Evolutionary conservation across 2,797 vertebrate genomes (phyloP).

Genomic region (Neosalanx taihuensis): DNA sequence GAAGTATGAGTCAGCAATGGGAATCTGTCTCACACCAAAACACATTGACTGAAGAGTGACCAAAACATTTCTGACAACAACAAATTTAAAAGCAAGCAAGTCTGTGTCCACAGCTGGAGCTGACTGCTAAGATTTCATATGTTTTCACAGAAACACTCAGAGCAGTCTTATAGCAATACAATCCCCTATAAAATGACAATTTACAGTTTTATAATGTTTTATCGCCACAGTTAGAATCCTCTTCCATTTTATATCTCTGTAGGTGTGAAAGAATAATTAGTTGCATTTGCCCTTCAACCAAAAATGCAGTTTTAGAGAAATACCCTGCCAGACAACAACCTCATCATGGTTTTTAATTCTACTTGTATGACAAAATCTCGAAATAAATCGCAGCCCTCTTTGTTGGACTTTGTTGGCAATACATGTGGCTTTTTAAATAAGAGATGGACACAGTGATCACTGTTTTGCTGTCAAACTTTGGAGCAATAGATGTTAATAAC

Average conservation of each 20-base stretch:
- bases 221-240: too few species aligned
- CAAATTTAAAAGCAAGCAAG: neutral
- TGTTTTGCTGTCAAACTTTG: neutral
- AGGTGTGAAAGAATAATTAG: too few species aligned
- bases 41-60: neutral
- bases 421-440: neutral
- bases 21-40: neutral
- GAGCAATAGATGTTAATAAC: neutral
- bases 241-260: too few species aligned
- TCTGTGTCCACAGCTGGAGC: neutral
- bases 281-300: neutral
- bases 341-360: constrained; percentile 17
- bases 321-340: constrained; percentile 15
- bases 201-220: too few species aligned
- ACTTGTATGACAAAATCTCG: neutral
- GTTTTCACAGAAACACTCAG: too few species aligned
- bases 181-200: neutral
- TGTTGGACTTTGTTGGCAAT: neutral
- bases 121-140: neutral
- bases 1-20: constrained; percentile 2
- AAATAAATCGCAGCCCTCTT: constrained; percentile 3
- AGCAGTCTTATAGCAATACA: too few species aligned
- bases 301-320: neutral
- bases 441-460: neutral
- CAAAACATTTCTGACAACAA: neutral